These are phyloP conservation scores for Leuctra nigra DNA, from an alignment of 2,888 invertebrate genomes.

Conservation along the genomic window DNA sequence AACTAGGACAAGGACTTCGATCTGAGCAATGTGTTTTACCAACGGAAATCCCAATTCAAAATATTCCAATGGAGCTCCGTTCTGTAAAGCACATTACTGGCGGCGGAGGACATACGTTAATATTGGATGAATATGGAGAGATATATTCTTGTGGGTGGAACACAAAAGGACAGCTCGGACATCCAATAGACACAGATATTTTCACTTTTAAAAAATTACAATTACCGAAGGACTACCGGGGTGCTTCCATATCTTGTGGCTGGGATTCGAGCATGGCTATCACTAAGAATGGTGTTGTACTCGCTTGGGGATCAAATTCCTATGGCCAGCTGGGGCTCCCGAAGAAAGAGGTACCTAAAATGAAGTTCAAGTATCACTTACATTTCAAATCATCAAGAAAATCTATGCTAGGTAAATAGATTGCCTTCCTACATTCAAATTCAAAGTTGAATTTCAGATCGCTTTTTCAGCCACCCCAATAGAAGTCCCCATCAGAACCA, in stretches of 20 bases:
- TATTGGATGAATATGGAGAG: slow-evolving; percentile 58
- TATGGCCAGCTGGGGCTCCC: slow-evolving; percentile 68
- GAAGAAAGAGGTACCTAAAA: slow-evolving; percentile 37
- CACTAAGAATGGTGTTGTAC: slow-evolving; percentile 58
- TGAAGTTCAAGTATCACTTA: too few relatives aligned
- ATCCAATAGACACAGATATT: slow-evolving; percentile 29
- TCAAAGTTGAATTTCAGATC: slow-evolving; percentile 10
- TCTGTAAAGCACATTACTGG: slow-evolving; percentile 59
- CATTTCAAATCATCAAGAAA: too few relatives aligned
- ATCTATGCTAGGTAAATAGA: too few relatives aligned
- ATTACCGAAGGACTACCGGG: slow-evolving; percentile 39
- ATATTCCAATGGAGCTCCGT: slow-evolving; percentile 39
- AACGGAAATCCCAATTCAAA: slow-evolving; percentile 46
- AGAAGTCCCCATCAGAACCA: slow-evolving; percentile 10
- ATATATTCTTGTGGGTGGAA: slow-evolving; percentile 76
- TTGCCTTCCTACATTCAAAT: too few relatives aligned
- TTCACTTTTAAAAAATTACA: slow-evolving; percentile 31
- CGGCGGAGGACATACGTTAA: slow-evolving; percentile 70
- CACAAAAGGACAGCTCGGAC: slow-evolving; percentile 63
- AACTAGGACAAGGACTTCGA: slow-evolving; percentile 60
- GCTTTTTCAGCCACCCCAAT: slow-evolving; percentile 15
- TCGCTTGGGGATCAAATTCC: slow-evolving; percentile 78
- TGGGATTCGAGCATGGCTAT: slow-evolving; percentile 77
- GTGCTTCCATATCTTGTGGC: slow-evolving; percentile 64
- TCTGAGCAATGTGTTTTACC: slow-evolving; percentile 53